Percentiles rank a stretch among this genome's conserved stretches.
Conservation (phyloP, 1,140 invertebrate species). For the Drosophila orena region DNA sequence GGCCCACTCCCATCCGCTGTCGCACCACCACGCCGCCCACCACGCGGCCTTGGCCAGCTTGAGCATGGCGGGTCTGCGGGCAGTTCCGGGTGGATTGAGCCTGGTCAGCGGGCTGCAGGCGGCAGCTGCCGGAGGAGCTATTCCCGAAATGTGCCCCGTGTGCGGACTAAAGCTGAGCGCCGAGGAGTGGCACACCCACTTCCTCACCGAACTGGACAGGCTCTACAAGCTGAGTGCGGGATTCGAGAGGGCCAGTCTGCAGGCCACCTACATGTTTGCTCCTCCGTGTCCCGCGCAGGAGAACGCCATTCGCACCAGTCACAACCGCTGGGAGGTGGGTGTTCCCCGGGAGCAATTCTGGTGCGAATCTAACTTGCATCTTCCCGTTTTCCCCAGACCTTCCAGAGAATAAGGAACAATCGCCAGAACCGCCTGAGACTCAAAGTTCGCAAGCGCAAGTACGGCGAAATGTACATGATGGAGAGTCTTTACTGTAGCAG, state of each 20-base stretch:
- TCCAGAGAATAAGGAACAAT: conserved; percentile 92
- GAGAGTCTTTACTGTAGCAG: conserved; percentile 85
- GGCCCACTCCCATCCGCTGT: conserved; percentile 67
- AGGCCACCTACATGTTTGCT: conserved; percentile 83
- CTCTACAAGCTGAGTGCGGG: conserved; percentile 88
- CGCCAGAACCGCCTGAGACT: conserved; percentile 88
- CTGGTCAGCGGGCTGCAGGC: conserved; percentile 66
- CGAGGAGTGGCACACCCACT: conserved; percentile 92
- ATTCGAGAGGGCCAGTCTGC: conserved; percentile 85
- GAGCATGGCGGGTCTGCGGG: conserved; percentile 72
- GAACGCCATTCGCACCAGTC: conserved; percentile 86
- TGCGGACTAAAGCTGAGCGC: conserved; percentile 90
- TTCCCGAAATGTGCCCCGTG: conserved; percentile 88
- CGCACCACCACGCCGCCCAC: conserved; percentile 66
- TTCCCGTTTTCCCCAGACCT: conserved; percentile 86
- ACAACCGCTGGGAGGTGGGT: conserved; percentile 90
- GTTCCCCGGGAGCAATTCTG: not conserved
- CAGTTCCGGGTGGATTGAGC: conserved; percentile 67
- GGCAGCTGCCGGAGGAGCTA: conserved; percentile 66
- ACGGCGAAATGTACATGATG: conserved; percentile 86
- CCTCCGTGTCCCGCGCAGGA: conserved; percentile 84
- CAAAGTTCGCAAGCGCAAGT: conserved; percentile 88
- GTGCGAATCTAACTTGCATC: not conserved
- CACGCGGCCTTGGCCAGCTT: conserved; percentile 75
- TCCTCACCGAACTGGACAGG: conserved; percentile 91